Base-by-base conservation (phyloP, 2,113 vertebrate species). In the Azemiops feae region DNA sequence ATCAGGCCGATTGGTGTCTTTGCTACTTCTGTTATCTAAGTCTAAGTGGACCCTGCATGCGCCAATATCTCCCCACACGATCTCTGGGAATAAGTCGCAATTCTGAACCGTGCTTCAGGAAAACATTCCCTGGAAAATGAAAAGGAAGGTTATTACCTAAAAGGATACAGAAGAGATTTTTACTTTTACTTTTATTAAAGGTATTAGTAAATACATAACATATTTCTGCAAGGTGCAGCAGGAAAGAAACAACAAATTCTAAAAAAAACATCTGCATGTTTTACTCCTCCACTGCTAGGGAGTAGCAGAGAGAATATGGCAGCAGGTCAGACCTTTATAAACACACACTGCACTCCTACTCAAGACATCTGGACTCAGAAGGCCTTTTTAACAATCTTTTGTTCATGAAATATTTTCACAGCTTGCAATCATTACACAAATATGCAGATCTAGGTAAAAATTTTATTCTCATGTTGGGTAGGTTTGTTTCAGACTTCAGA, bases 11-110 rank as follows among this genome's bases (percentile, higher is more conserved):
- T 93, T 93, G 93, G 95, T 74, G 18, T 12, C 85, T 92, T 94
- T 89, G 12, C 0, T 88, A 91, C 92, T 12, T 88, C 47, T 60
- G 34, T 25, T 88, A 87, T 93, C 30, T 85, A 85, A 89, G 85
- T 74, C 8, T 57, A 92, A 92, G 54, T 91, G 50, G 87, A 88
- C 43, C 60, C 54, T 85, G 88, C 0, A 81, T 57, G 47, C 0
- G 91, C 96, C 96, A 98, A 53, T 94, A 97, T 89, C 93, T 96
- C 34, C 98, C 98, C 94, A 98, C 98, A 85, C 98, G 95, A 95
- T 98, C 98, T 96, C 98, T 97, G 92, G 98, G 98, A 97, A 98
- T 98, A 95, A 98, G 96, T 92, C 98, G 95, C 81, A 98, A 97
- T 94, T 98, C 98, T 92, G 98, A 98, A 47, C 98, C 98, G 39